A percentile compares a stretch with the other conserved stretches of the same genome.
These are phyloP conservation scores for Formica selysi DNA, from an alignment of 1,140 invertebrate genomes.

Conservation along the genomic window DNA sequence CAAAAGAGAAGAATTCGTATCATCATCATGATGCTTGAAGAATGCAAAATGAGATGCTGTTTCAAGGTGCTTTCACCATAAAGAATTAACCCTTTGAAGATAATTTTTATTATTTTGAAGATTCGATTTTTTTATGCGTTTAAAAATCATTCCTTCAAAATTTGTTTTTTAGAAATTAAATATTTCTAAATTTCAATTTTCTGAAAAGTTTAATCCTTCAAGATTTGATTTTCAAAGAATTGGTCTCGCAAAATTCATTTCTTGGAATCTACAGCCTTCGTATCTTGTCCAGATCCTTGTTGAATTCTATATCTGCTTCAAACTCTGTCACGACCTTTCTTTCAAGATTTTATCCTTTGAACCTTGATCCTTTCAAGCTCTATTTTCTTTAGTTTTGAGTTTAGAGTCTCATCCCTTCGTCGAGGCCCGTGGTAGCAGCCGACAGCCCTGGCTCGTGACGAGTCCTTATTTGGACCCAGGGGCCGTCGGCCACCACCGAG, in stretches of 20 bases:
- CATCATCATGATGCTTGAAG: neutral
- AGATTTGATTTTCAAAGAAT: neutral
- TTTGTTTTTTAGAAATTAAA: neutral
- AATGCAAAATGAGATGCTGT: neutral
- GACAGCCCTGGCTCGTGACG: slow-evolving; percentile 72
- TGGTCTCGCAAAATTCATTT: neutral
- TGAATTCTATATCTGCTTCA: neutral
- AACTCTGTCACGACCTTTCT: neutral
- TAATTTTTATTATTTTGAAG: neutral
- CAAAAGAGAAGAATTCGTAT: neutral
- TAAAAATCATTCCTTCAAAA: neutral
- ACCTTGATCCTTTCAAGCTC: neutral
- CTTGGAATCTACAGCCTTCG: too few relatives aligned
- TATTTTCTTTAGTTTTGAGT: neutral
- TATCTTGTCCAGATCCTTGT: neutral
- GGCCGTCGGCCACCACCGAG: slow-evolving; percentile 76
- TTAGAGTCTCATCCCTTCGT: neutral
- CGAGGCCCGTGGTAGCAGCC: neutral
- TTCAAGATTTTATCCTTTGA: neutral
- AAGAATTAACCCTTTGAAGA: neutral
- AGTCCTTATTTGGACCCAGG: slow-evolving; percentile 85
- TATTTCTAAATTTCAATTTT: neutral
- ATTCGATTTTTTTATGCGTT: neutral
- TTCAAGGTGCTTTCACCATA: neutral
- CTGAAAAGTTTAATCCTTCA: neutral